Evolutionary conservation across 2,888 invertebrate genomes (phyloP), one percentile per base, ranked within the genome.

Genomic region (Calameuta filiformis): DNA sequence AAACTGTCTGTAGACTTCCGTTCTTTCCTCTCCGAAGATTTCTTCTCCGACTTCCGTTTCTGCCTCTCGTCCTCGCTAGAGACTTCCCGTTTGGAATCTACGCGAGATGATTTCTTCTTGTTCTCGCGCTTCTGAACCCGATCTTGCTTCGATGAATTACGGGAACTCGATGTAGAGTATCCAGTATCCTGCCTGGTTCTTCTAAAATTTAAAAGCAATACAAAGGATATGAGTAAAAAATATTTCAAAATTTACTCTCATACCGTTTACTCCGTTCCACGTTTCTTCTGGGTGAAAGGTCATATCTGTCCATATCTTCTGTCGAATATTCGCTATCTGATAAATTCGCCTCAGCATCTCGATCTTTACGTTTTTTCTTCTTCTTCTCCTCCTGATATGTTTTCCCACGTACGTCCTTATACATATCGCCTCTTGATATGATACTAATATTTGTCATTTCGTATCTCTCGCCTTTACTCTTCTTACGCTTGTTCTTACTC

Each of bases 101-200:
- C 85, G 40, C 81, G 86, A 11, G 77, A 84, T 35, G 77, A 85
- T 79, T 79, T 86, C 81, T 79, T 83, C 73, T 82, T 89, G 71
- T 81, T 86, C 40, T 87, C 87, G 3, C 82, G 86, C 23, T 86
- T 85, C 3, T 85, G 79, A 15, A 82, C 83, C 77, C 84, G 87
- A 12, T 86, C 86, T 56, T 83, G 88, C 76, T 85, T 89, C 77
- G 91, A 91, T 1, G 94, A 92, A 80, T 93, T 93, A 84, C 94
- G 93, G 0, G 94, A 94, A 88, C 94, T 95, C 76, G 94, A 95
- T 1, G 95, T 95, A 1, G 95, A 95, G 85, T 95, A 95, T 15
- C 95, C 95, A 0, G 95, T 95, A 85, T 95, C 95, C 89, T 95
- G 95, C 12, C 93, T 90, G 1, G 87, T 86, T 87, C 90, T 92